Base-by-base conservation (phyloP, 2,797 vertebrate genomes). In the Psittacula derbiana region DNA sequence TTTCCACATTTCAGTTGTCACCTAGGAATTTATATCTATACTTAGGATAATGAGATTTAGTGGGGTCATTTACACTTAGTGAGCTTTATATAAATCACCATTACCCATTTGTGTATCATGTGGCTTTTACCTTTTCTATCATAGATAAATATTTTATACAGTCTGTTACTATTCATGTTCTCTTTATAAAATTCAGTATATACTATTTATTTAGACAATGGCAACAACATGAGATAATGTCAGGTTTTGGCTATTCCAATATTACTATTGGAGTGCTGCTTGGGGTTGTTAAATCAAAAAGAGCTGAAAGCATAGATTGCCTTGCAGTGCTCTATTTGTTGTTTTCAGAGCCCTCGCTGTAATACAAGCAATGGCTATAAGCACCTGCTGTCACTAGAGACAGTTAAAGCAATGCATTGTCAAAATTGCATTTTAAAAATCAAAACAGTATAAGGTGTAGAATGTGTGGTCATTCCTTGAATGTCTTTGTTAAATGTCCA, bases 31-130 rank as follows among this genome's bases (percentile, higher is more conserved):
- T 96, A 94, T 98, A 93, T 93, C 91, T 95, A 30, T 96, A 96
- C 96, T 96, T 95, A 95, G 47, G 67, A 90, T 97, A 97, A 96
- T 94, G 86, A 97, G 88, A 95, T 96, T 97, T 96, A 96, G 80
- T 92, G 89, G 93, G 75, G 76, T 94, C 94, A 95, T 82, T 97
- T 97, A 85, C 70, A 88, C 75, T 94, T 53, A 87, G 80, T 65
- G 86, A 90, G 72, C 80, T 67, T 97, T 92, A 92, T 33, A 86
- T 97, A 96, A 96, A 97, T 97, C 95, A 96, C 65, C 16, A 28
- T 82, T 92, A 94, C 53, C 50, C 84, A 53, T 65, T 71, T 92
- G 41, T 62, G 16, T 93, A 70, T 95, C 86, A 41, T 79, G 41
- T 92, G n/a, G 69, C 65, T 94, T 94, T 96, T 92, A 92, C 66